Evolutionary conservation across 37 sponge, comb jelly and placozoan genomes (phyloP), one percentile per base, ranked within the genome.

Genomic region (Hexactinellida sp.): DNA sequence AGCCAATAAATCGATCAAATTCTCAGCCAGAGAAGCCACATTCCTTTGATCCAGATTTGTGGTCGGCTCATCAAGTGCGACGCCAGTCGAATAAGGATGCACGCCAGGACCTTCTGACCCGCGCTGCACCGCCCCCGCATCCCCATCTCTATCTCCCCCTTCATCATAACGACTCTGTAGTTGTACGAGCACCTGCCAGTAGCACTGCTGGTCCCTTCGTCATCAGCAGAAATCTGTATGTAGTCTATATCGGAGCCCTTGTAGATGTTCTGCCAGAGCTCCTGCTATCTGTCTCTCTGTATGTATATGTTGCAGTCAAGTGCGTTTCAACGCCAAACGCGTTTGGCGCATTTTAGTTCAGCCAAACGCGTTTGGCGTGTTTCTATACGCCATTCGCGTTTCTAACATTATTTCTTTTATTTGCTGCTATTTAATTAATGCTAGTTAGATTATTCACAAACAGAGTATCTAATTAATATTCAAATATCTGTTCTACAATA

Each of bases 81-180:
- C 32, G 99, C 99, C 30, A 98, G 90, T n/a, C 99, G 88, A 37
- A 98, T 98, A 51, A 98, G 86, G 37, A 98, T 91, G 47, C 92
- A 93, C 0, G 99, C 99, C 55, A 98, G 83, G 76, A 92, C 94
- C 95, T 96, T 96, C 89, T 98, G 99, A 24, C 99, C 99, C 16
- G 99, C 94, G 88, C 99, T 98, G 87, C 99, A 96, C 24, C 97
- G 90, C 36, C 94, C 96, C 36, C 99, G 54, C 99, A 98, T 98
- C 85, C 95, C 99, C 83, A 98, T 55, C 25, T 36, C 84, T 5
- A 85, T 89, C 3, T 82, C 85, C 25, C 95, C 95, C 55, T 96
- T 96, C 41, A 92, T 28, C 97, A 96, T 96, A 39, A 94, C 97
- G 21, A 91, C 94, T 36, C 92, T 54, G 85, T 94, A 94, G 51